Evolutionary conservation across 2,113 vertebrate genomes (phyloP).

Genomic region (Poicephalus gulielmi): DNA sequence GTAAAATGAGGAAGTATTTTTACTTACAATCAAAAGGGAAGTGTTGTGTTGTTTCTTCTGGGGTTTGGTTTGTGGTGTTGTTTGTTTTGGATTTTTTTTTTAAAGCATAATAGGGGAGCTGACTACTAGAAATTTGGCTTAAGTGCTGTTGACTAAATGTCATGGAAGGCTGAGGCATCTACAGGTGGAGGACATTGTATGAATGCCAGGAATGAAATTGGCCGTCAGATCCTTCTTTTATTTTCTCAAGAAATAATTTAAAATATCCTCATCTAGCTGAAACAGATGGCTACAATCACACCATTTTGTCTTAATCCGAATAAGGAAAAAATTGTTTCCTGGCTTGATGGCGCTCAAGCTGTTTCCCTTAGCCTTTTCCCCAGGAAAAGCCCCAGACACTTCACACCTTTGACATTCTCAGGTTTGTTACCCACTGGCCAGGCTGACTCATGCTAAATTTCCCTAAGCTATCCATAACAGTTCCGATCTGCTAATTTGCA

Average conservation of each 20-base stretch:
- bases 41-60: not conserved
- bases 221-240: not conserved
- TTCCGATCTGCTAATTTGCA: not conserved
- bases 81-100: not conserved
- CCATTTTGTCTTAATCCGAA: constrained; percentile 49
- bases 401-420: constrained; percentile 22
- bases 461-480: not conserved
- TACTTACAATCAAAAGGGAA: not conserved
- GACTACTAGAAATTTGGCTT: not conserved
- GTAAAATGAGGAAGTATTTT: not conserved
- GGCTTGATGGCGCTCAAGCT: constrained; percentile 33
- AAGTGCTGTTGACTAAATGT: not conserved
- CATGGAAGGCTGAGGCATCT: not conserved
- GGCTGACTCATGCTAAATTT: not conserved
- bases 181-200: not conserved
- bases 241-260: constrained; percentile 30
- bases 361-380: constrained; percentile 33
- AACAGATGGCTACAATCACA: constrained; percentile 59
- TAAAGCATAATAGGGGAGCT: not conserved
- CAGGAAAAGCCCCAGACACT: constrained; percentile 3
- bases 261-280: constrained; percentile 42
- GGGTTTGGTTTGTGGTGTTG: not conserved
- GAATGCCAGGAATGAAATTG: not conserved
- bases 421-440: not conserved
- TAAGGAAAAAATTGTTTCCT: constrained; percentile 26